Base-by-base conservation (phyloP, 2,113 vertebrate genomes). In the Manacus vitellinus region DNA sequence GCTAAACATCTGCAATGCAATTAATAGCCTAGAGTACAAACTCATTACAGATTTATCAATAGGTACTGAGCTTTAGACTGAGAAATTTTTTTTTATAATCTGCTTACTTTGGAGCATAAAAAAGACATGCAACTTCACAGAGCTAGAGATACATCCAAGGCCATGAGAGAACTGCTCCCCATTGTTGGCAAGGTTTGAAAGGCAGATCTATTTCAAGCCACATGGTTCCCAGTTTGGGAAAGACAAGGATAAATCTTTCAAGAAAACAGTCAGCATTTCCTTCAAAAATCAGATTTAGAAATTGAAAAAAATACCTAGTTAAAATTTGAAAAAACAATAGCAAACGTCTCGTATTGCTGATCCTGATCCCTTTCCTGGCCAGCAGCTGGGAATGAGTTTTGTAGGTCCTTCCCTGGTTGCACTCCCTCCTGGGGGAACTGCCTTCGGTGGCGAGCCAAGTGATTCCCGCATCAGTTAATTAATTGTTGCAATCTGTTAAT, bases 1-100 rank as follows among this genome's bases (percentile, higher is more conserved):
- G 71, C 70, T 92, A 88, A 96, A 93, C 78, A 95, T 93, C 67
- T 95, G 87, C 92, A 62, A 92, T 51, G 78, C 89, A 94, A 66
- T 73, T 89, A 88, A 89, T 70, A 88, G 92, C 74, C 71, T 43
- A 3, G 71, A 76, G 54, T 39, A 82, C 54, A 73, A 96, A 96
- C 93, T 93, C 74, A 55, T 88, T 93, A 47, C 71, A 46, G 23
- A 79, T 44, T 93, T 96, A 85, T 89, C 95, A 94, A 97, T 95
- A 88, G 78, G 21, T 46, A 56, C 74, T 58, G 71, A 70, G 41
- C 54, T 92, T 76, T 24, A 88, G 77, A 76, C 54, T 39, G 37
- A 37, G 68, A 35, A 85, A 79, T 44, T 55, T 16, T 4, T 37
- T 0, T 16, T 88, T 78, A 62, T 49, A 79, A 91, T 82, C 87